A percentile compares a stretch with the other conserved stretches of the same genome.
phyloP scores from a whole-genome alignment of 2,797 vertebrate species.

The Acipenser oxyrinchus region DNA sequence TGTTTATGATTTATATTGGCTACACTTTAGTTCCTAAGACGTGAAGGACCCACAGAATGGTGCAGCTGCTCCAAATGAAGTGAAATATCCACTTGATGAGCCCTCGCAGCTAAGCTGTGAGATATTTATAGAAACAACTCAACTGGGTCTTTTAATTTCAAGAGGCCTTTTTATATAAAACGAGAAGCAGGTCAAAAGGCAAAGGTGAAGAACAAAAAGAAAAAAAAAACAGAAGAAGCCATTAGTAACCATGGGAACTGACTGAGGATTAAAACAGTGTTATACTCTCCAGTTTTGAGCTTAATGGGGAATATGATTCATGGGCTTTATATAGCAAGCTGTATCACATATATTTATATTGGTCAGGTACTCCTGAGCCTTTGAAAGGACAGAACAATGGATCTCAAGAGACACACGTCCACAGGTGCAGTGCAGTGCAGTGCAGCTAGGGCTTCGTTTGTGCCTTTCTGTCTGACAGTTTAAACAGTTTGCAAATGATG shows the following conservation, averaged over 20 bases:
- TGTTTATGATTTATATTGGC: slow-evolving; percentile 1
- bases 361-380: slow-evolving; percentile 17
- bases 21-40: slow-evolving; percentile 1
- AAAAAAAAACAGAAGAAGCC: slow-evolving; percentile 9
- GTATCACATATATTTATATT: slow-evolving; percentile 19
- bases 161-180: slow-evolving; percentile 12
- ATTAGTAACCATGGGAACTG: slow-evolving; percentile 33
- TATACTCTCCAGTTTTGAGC: slow-evolving; percentile 17
- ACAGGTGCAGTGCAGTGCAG: slow-evolving; percentile 9
- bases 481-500: no score
- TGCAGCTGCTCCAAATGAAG: neutral
- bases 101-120: neutral
- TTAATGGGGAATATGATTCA: slow-evolving; percentile 28
- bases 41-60: neutral
- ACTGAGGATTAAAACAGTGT: slow-evolving; percentile 36
- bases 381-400: slow-evolving; percentile 2
- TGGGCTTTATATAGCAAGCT: slow-evolving; percentile 22
- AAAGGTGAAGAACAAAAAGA: slow-evolving; percentile 17
- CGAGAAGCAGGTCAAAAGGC: neutral
- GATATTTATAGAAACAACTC: neutral
- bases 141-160: slow-evolving; percentile 2
- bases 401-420: slow-evolving; percentile 12
- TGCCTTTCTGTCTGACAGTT: neutral
- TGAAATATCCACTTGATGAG: slow-evolving; percentile 4
- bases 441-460: neutral